A percentile compares a stretch with the other conserved stretches of the same genome.
Conservation (phyloP, 2,888 invertebrate species). For the Lasioglossum lativentre region DNA sequence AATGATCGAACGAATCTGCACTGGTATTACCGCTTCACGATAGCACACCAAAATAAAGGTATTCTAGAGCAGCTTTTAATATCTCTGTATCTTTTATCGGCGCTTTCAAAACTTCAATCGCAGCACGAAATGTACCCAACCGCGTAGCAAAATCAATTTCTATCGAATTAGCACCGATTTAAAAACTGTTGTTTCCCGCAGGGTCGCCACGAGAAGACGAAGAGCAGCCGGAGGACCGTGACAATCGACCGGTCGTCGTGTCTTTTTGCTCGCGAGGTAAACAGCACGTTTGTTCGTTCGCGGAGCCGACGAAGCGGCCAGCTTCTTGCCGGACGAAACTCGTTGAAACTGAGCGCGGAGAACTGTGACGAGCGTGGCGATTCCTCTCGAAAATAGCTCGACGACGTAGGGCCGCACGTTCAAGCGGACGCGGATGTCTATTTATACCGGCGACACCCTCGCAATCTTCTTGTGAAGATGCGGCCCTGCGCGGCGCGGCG, state of each 20-base stretch:
- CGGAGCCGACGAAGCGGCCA: slow-evolving; percentile 20
- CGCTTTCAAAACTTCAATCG: no score
- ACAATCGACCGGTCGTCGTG: slow-evolving; percentile 17
- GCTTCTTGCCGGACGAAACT: slow-evolving; percentile 66
- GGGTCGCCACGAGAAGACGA: neutral
- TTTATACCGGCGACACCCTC: slow-evolving; percentile 76
- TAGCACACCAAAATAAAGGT: neutral
- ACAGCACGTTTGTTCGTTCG: slow-evolving; percentile 62
- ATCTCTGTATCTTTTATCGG: neutral
- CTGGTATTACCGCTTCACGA: neutral
- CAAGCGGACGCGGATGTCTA: slow-evolving; percentile 74
- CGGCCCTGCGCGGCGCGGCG: slow-evolving; percentile 78
- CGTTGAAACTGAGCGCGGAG: slow-evolving; percentile 74
- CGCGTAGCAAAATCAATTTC: neutral
- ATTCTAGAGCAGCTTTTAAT: neutral
- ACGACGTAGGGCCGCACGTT: slow-evolving; percentile 80
- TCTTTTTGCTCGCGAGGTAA: slow-evolving; percentile 63
- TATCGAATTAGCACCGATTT: neutral
- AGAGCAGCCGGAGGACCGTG: neutral
- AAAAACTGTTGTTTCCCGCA: neutral
- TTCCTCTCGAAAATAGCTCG: slow-evolving; percentile 70
- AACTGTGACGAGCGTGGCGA: slow-evolving; percentile 76
- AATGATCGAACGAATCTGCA: neutral
- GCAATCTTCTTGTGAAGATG: slow-evolving; percentile 45
- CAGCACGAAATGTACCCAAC: neutral